Evolutionary conservation across 2,113 vertebrate genomes (phyloP).

Genomic region (Salvelinus alpinus): DNA sequence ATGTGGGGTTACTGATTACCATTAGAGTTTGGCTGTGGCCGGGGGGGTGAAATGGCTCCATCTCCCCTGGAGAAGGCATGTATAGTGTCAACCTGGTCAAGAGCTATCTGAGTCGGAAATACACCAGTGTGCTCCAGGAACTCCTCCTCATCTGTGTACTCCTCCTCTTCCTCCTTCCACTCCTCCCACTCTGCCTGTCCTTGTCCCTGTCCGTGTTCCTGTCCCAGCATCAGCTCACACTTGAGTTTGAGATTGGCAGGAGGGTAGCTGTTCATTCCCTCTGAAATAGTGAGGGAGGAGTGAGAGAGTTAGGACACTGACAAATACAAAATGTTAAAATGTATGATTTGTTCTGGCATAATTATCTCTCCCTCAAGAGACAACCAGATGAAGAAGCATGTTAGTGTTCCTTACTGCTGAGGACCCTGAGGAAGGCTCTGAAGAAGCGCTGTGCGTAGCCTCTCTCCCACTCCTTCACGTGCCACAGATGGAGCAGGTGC

Average conservation of each 20-base stretch:
- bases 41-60: not conserved
- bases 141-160: not conserved
- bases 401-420: constrained; percentile 75
- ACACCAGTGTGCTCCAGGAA: not conserved
- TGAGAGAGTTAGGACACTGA: not conserved
- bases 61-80: constrained; percentile 27
- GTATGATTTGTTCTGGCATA: too few relatives aligned
- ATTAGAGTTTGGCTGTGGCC: rapidly evolving
- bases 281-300: constrained; percentile 57
- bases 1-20: constrained; percentile 19
- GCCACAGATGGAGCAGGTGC: constrained; percentile 74
- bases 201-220: not conserved
- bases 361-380: not conserved
- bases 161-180: not conserved
- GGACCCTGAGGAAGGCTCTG: constrained; percentile 76
- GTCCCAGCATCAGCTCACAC: constrained; percentile 60
- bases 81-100: constrained; percentile 31
- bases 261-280: constrained; percentile 76
- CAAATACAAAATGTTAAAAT: too few relatives aligned
- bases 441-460: constrained; percentile 75
- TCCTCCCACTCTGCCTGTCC: not conserved
- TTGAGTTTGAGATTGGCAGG: constrained; percentile 56
- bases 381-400: too few relatives aligned
- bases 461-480: constrained; percentile 61
- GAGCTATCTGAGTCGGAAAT: constrained; percentile 20